Evolutionary conservation across 2,888 invertebrate genomes (phyloP).

Genomic region (Schrankia costaestrigalis): DNA sequence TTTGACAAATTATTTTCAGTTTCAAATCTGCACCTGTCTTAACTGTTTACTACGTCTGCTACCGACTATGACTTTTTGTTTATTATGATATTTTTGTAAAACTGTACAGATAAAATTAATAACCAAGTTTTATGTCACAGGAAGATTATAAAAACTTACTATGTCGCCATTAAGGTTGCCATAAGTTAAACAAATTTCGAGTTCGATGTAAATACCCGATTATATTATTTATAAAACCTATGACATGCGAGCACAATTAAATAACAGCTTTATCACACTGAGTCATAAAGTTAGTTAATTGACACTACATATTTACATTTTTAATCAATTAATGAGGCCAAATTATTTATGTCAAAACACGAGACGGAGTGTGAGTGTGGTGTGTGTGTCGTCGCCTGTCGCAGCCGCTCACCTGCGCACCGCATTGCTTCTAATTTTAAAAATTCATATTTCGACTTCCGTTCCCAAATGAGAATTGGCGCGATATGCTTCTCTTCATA

Average conservation of each 20-base stretch:
- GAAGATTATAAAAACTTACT: constrained; percentile 2
- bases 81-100: no score
- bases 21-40: constrained; percentile 26
- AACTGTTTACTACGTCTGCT: constrained; percentile 9
- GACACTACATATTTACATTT: constrained; percentile 25
- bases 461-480: constrained; percentile 75
- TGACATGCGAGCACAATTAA: background rate
- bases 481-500: constrained; percentile 49
- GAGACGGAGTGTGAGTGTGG: constrained; percentile 22
- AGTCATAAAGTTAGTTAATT: constrained; percentile 26
- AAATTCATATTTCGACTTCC: constrained; percentile 77
- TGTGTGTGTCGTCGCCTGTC: constrained; percentile 53
- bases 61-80: constrained; percentile 1
- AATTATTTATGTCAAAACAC: constrained; percentile 48
- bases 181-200: no score
- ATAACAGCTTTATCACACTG: constrained; percentile 10
- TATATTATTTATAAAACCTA: background rate
- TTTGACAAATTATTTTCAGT: constrained; percentile 48
- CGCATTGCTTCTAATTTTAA: constrained; percentile 71
- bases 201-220: background rate
- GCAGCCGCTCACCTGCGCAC: constrained; percentile 71
- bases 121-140: constrained; percentile 1
- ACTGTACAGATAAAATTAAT: no score
- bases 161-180: background rate
- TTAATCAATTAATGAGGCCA: constrained; percentile 54